A percentile compares a stretch with the other conserved stretches of the same genome.
phyloP scores from a whole-genome alignment of 2,797 vertebrate genomes.

The Pipistrellus nathusii region DNA sequence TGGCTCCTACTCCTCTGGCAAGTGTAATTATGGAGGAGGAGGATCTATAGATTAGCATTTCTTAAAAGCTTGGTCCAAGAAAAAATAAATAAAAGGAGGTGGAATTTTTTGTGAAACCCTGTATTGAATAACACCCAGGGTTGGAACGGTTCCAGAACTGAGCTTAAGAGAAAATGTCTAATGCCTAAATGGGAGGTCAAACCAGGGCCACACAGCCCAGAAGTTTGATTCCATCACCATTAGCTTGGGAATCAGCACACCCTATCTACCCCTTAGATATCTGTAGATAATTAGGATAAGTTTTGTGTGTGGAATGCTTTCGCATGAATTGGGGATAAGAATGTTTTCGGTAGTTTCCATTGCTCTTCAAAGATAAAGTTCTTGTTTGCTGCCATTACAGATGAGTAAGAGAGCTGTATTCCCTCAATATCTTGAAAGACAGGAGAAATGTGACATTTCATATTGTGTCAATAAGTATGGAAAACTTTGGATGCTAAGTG shows the following conservation, averaged over 20 bases:
- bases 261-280: background rate
- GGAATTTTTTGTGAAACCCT: constrained; percentile 80
- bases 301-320: background rate
- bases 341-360: background rate
- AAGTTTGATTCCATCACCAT: constrained; percentile 42
- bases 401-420: constrained; percentile 6
- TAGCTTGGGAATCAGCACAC: constrained; percentile 1
- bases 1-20: constrained; percentile 86
- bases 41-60: constrained; percentile 82
- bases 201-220: constrained; percentile 51
- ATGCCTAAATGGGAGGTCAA: constrained; percentile 70
- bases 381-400: background rate
- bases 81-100: constrained; percentile 73
- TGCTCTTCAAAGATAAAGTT: background rate
- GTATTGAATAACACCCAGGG: constrained; percentile 81
- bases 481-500: background rate
- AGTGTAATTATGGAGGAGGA: constrained; percentile 87
- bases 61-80: constrained; percentile 77
- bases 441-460: background rate
- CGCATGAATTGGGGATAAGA: background rate
- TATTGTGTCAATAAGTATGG: background rate
- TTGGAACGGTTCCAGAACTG: constrained; percentile 79
- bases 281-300: background rate
- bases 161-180: constrained; percentile 78
- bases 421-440: background rate